Evolutionary conservation across 1,140 invertebrate species (phyloP).

Genomic region (Pemphigus obesinymphae): DNA sequence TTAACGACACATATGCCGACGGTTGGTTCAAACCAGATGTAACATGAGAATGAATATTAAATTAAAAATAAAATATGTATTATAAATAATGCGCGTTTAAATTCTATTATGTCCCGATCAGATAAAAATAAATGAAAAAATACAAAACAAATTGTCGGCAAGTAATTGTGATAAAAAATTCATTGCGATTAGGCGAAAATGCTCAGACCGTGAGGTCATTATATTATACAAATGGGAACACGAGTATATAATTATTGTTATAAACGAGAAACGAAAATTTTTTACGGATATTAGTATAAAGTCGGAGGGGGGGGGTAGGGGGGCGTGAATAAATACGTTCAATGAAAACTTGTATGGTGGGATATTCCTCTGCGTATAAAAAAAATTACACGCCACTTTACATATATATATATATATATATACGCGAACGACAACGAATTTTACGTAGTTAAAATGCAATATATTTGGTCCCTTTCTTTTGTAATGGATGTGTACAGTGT

Average conservation of each 20-base stretch:
- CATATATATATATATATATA: background rate
- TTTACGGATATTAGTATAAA: background rate
- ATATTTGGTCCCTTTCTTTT: background rate
- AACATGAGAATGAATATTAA: conserved; percentile 5
- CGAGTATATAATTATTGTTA: background rate
- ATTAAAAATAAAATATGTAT: background rate
- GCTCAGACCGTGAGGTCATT: background rate
- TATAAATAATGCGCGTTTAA: background rate
- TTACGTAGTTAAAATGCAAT: background rate
- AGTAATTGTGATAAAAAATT: background rate
- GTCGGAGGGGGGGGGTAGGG: background rate
- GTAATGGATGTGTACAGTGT: background rate
- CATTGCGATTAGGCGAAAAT: conserved; percentile 13
- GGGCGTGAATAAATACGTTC: background rate
- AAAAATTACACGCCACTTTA: background rate
- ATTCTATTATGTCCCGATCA: conserved; percentile 20
- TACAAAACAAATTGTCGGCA: background rate
- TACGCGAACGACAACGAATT: background rate
- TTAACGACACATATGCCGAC: conserved; percentile 15
- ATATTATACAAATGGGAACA: background rate
- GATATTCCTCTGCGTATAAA: background rate
- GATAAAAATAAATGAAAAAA: background rate
- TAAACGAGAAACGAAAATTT: background rate
- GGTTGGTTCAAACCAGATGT: background rate
- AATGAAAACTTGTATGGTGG: background rate